These are phyloP conservation scores for Phoebastria nigripes DNA, from an alignment of 2,797 vertebrate genomes.

Conservation along the genomic window DNA sequence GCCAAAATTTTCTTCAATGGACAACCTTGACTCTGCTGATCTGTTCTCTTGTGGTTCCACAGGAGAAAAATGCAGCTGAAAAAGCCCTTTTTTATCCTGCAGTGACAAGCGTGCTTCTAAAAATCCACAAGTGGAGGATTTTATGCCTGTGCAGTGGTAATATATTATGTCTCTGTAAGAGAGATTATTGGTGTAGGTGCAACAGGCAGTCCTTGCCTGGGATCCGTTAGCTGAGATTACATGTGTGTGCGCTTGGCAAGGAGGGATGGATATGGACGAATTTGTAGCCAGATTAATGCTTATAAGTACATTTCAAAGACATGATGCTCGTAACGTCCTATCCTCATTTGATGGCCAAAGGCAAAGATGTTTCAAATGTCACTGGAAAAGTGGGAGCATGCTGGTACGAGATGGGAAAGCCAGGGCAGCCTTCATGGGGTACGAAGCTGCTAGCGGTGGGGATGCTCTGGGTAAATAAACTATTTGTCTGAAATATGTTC, in stretches of 20 bases:
- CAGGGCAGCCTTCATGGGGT: not conserved
- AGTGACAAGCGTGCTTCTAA: not conserved
- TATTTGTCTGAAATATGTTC: not conserved
- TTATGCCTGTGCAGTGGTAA: not conserved
- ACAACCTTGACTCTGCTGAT: not conserved
- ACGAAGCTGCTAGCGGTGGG: not conserved
- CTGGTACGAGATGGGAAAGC: not conserved
- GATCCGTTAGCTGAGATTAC: not conserved
- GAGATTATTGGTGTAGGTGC: not conserved
- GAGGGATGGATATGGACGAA: not conserved
- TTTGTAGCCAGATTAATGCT: not conserved
- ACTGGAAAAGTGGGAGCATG: rapidly evolving
- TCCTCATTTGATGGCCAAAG: not conserved
- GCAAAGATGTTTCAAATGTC: not conserved
- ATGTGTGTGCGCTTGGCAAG: not conserved
- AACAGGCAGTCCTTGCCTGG: not conserved
- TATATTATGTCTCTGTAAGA: not conserved
- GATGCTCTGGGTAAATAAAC: not conserved
- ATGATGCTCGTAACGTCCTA: rapidly evolving
- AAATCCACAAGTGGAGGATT: not conserved
- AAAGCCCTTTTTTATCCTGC: rapidly evolving
- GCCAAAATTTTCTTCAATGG: not conserved
- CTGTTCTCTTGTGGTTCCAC: not conserved
- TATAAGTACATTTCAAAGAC: not conserved
- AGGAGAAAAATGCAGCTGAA: not conserved